Base-by-base conservation (phyloP, 2,797 vertebrate genomes). In the Bryconaethiops microstoma region DNA sequence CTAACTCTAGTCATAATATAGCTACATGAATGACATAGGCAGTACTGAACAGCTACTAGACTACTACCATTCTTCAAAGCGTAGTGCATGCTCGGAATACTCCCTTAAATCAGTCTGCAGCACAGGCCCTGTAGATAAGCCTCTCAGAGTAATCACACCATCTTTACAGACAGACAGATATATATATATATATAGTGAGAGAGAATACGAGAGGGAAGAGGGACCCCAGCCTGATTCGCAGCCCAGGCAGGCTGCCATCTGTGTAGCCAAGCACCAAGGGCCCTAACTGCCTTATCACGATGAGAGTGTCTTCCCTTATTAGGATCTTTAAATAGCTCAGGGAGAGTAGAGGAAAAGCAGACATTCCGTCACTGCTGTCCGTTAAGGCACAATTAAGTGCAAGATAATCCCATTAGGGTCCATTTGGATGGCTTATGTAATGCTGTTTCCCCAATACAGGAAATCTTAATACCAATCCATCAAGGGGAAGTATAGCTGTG, bases 271-370 rank as follows among this genome's bases (percentile, higher is more conserved):
- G 90, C 86, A 87, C 83, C 81, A 83, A 88, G 83, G 79, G 83
- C 90, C 91, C 88, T 91, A 92, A 92, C 90, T 87, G 90, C 89
- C 92, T 93, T 92, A 92, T 93, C 91, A 87, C 79, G 86, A 91
- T 92, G 86, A 88, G 86, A 91, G 88, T 90, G 90, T 93, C 92
- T 94, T 94, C 90, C 92, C 91, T 93, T 93, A 91, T 93, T 94
- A 93, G 92, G 91, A 85, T 86, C 84, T 82, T 87, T 86, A 86
- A 90, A 88, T 84, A 77, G 89, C 87, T 85, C 86, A 65, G 50
- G 76, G 87, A 77, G 83, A 87, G 85, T 88, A 88, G 89, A 91
- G 90, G 90, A 89, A 88, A 93, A 91, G 87, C 84, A 93, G 92
- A 93, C 90, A 29, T 91, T 93, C 90, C 92, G 86, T 92, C 92